Conservation (phyloP, 2,113 vertebrate species). For the Actinemys pallida region DNA sequence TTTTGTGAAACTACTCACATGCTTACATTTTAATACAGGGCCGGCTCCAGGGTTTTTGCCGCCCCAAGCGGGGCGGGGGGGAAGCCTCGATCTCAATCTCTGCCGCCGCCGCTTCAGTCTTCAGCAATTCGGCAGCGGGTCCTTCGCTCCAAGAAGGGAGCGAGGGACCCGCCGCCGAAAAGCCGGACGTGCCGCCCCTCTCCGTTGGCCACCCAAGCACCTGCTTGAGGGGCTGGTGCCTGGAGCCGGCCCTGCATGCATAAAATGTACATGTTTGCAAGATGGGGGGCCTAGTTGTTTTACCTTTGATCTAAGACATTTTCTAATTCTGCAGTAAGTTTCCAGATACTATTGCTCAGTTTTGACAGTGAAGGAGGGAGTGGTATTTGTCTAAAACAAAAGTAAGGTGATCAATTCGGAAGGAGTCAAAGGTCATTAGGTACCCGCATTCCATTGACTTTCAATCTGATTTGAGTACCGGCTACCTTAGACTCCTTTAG, state of each 20-base stretch:
- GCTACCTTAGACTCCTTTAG: neutral
- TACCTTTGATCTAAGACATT: neutral
- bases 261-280: neutral
- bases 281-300: neutral
- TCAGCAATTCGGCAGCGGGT: too few relatives aligned
- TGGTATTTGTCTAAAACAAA: neutral
- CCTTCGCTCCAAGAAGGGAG: too few relatives aligned
- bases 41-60: too few relatives aligned
- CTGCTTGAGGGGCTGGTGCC: too few relatives aligned
- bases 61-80: too few relatives aligned
- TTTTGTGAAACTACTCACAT: neutral
- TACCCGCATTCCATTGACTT: neutral
- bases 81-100: too few relatives aligned
- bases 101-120: too few relatives aligned
- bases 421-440: neutral
- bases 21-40: neutral
- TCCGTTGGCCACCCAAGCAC: too few relatives aligned
- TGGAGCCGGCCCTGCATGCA: neutral
- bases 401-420: neutral
- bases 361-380: neutral
- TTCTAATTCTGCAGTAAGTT: neutral
- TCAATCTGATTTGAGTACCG: neutral
- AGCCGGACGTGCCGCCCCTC: too few relatives aligned
- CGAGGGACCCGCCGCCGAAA: too few relatives aligned
- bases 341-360: neutral